Evolutionary conservation across 2,888 invertebrate genomes (phyloP).

Genomic region (Dione vanillae): DNA sequence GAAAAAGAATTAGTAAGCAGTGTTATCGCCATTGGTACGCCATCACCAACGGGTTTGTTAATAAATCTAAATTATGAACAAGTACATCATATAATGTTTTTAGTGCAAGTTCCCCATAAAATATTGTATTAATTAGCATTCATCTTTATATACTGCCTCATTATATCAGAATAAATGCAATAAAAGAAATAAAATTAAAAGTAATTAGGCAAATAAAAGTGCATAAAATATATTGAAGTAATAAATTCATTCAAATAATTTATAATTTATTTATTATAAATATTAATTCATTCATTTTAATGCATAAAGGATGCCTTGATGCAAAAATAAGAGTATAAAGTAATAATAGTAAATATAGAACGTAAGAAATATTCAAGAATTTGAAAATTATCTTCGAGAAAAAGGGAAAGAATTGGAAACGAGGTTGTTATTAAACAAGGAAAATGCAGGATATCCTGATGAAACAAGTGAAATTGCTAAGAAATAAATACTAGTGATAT

Average conservation of each 20-base stretch:
- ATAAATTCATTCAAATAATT: conserved; percentile 60
- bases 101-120: conserved; percentile 72
- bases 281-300: conserved; percentile 65
- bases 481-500: conserved; percentile 31
- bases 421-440: conserved; percentile 70
- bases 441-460: conserved; percentile 64
- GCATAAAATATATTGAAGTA: conserved; percentile 62
- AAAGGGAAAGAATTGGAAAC: conserved; percentile 63
- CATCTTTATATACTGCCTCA: conserved; percentile 73
- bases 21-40: conserved; percentile 78
- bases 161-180: conserved; percentile 70
- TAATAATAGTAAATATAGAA: conserved; percentile 50
- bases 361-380: conserved; percentile 48
- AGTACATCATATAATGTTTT: conserved; percentile 72
- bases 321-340: conserved; percentile 63
- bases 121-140: conserved; percentile 66
- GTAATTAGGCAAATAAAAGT: conserved; percentile 75
- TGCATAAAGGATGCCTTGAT: conserved; percentile 65
- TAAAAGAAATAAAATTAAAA: conserved; percentile 62
- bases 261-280: conserved; percentile 35
- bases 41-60: conserved; percentile 65
- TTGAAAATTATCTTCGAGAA: conserved; percentile 58
- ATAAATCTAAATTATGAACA: conserved; percentile 63
- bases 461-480: conserved; percentile 56
- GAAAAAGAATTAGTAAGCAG: conserved; percentile 67